Evolutionary conservation across 1,140 invertebrate genomes (phyloP).

Genomic region (Eriocheir sinensis): DNA sequence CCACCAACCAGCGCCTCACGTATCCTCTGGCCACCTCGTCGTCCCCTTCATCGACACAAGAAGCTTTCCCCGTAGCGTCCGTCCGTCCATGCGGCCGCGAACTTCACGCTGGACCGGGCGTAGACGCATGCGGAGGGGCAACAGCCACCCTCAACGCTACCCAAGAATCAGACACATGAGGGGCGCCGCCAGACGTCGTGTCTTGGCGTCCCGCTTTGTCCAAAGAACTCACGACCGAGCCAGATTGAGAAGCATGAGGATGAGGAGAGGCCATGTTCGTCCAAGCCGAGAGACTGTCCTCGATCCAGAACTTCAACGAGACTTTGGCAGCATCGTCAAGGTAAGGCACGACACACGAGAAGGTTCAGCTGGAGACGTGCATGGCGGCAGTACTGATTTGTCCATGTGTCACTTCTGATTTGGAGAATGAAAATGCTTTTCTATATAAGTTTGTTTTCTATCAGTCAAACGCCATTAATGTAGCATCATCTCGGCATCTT

Average conservation of each 20-base stretch:
- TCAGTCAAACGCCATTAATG: neutral
- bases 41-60: slow-evolving; percentile 75
- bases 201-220: neutral
- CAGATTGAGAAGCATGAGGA: neutral
- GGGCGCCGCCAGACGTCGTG: neutral
- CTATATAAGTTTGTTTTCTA: neutral
- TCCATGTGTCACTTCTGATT: neutral
- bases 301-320: neutral
- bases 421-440: neutral
- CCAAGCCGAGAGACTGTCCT: neutral
- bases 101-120: neutral
- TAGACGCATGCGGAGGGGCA: slow-evolving; percentile 47
- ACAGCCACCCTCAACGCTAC: neutral
- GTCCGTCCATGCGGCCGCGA: neutral
- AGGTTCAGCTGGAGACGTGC: neutral
- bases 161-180: neutral
- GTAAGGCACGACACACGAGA: slow-evolving; percentile 2
- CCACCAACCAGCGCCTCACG: neutral
- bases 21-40: slow-evolving; percentile 23
- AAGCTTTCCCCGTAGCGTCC: slow-evolving; percentile 36
- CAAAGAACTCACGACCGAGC: neutral
- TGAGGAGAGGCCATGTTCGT: neutral
- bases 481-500: neutral
- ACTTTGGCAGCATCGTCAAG: slow-evolving; percentile 40
- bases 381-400: neutral